phyloP scores from a whole-genome alignment of 2,797 vertebrate species.

The Chaetodon trifasciatus region DNA sequence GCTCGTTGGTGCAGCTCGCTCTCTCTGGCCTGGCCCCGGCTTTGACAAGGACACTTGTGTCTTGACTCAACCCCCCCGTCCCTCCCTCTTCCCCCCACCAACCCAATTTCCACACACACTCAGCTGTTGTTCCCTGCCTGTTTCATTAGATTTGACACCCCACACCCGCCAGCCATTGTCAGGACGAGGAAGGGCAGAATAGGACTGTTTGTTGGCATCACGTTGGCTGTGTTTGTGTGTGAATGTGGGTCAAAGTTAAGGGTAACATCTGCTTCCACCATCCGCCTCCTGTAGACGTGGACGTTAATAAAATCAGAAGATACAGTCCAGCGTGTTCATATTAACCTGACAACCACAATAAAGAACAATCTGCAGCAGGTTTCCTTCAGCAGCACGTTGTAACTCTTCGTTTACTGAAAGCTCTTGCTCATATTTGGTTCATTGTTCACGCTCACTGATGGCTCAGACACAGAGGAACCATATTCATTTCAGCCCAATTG shows the following conservation, averaged over 20 bases:
- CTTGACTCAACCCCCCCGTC: slow-evolving; percentile 27
- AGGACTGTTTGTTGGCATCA: slow-evolving; percentile 60
- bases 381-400: not conserved
- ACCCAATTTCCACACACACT: slow-evolving; percentile 63
- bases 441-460: not conserved
- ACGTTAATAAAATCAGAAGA: slow-evolving; percentile 34
- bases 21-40: slow-evolving; percentile 1
- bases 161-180: slow-evolving; percentile 73
- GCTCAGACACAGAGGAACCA: slow-evolving; percentile 40
- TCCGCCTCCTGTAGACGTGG: not conserved
- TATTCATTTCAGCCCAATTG: not conserved
- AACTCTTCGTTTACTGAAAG: not conserved
- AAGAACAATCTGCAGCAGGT: slow-evolving; percentile 2
- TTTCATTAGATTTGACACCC: slow-evolving; percentile 77
- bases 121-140: slow-evolving; percentile 72
- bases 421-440: not conserved
- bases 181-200: slow-evolving; percentile 68
- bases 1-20: slow-evolving; percentile 21
- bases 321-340: slow-evolving; percentile 1
- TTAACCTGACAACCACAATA: not conserved
- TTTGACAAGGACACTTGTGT: slow-evolving; percentile 78
- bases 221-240: slow-evolving; percentile 47
- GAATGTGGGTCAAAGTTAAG: slow-evolving; percentile 63
- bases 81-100: not conserved
- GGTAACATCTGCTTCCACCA: slow-evolving; percentile 56